These are phyloP conservation scores for Orchesella flavescens DNA, from an alignment of 2,888 invertebrate species.

Conservation along the genomic window DNA sequence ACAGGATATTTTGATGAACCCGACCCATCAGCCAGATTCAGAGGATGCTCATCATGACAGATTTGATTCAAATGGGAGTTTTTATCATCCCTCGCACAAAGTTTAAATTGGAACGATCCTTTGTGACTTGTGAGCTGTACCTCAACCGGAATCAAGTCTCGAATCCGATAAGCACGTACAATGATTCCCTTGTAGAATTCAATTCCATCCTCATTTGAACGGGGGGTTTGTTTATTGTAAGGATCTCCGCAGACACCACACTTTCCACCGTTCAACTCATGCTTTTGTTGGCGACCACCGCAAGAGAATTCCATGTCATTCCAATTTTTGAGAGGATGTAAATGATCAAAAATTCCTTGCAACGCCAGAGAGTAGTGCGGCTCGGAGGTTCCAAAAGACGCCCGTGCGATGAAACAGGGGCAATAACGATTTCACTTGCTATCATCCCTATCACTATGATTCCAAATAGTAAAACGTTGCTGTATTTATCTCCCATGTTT, in stretches of 20 bases:
- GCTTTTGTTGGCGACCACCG: conserved; percentile 3
- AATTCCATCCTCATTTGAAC: conserved; percentile 92
- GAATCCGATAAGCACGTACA: conserved; percentile 80
- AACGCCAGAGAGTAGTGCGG: no score
- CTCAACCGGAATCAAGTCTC: conserved; percentile 63
- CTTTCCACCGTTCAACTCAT: conserved; percentile 42
- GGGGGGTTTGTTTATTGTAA: conserved; percentile 81
- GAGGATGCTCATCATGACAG: conserved; percentile 56
- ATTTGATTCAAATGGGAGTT: conserved; percentile 37
- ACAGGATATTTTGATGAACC: conserved; percentile 46
- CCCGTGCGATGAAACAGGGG: no score
- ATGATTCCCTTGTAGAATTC: conserved; percentile 89
- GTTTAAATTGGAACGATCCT: conserved; percentile 61
- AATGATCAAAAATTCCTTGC: no score
- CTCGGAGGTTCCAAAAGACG: no score
- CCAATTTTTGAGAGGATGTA: no score
- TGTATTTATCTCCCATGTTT: no score
- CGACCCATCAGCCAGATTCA: conserved; percentile 40
- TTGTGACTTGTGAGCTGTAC: conserved; percentile 75
- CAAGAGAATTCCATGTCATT: no score
- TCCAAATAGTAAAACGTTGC: no score
- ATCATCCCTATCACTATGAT: no score
- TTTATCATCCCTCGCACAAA: conserved; percentile 52
- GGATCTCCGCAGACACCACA: conserved; percentile 87
- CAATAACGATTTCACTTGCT: no score